A percentile compares a stretch with the other conserved stretches of the same genome.
Conservation (phyloP, 2,888 invertebrate species). For the Phrixothrix hirtus region DNA sequence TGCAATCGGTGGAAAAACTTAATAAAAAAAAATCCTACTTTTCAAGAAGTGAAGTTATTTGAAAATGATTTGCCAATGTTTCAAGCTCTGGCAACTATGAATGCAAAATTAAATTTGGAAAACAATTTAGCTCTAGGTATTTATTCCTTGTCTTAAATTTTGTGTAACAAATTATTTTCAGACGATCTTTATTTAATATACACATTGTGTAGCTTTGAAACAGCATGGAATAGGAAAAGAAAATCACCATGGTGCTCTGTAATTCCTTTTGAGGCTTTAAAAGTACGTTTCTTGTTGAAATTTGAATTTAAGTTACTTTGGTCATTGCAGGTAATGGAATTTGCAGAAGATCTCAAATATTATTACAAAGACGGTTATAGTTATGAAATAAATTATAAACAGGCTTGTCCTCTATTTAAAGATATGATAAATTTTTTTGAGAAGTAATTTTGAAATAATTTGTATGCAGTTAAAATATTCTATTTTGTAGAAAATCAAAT, state of each 20-base stretch:
- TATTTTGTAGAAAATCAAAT: not conserved
- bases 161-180: not conserved
- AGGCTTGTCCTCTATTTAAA: constrained; percentile 72
- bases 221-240: constrained; percentile 59
- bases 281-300: no score
- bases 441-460: no score
- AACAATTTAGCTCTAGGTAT: not conserved
- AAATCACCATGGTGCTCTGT: constrained; percentile 42
- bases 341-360: constrained; percentile 72
- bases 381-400: constrained; percentile 68
- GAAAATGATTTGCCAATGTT: not conserved
- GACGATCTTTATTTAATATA: constrained; percentile 20
- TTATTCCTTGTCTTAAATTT: constrained; percentile 31
- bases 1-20: not conserved
- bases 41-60: not conserved
- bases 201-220: constrained; percentile 44
- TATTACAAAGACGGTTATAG: constrained; percentile 84
- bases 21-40: not conserved
- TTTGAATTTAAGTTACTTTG: no score
- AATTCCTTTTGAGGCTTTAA: not conserved
- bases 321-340: constrained; percentile 63
- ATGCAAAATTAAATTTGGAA: not conserved
- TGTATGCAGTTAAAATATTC: no score
- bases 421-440: constrained; percentile 70
- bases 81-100: not conserved